Conservation (phyloP, 2,888 invertebrate genomes). For the Chloromyia formosa region DNA sequence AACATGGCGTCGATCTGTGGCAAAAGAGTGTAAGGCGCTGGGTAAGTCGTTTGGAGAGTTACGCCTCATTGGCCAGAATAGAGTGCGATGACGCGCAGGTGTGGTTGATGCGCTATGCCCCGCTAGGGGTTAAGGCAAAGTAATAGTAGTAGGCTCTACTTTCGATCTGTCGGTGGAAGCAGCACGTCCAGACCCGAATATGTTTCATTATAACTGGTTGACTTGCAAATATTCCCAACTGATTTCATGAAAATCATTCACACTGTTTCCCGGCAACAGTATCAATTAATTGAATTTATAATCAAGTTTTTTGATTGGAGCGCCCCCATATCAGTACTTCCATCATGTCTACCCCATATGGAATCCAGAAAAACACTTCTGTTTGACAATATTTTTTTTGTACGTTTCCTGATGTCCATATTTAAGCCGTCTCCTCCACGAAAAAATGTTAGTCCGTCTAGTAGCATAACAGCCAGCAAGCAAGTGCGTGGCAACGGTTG, state of each 20-base stretch:
- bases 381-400: neutral
- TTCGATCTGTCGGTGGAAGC: too few relatives aligned
- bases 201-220: too few relatives aligned
- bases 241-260: neutral
- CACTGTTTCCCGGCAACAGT: neutral
- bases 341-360: neutral
- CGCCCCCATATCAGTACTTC: neutral
- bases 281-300: neutral
- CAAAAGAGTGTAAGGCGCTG: too few relatives aligned
- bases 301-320: neutral
- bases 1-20: too few relatives aligned
- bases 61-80: too few relatives aligned
- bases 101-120: too few relatives aligned
- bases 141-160: too few relatives aligned
- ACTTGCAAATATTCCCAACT: too few relatives aligned
- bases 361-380: conserved; percentile 6
- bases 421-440: conserved; percentile 20
- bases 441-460: conserved; percentile 3
- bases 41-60: too few relatives aligned
- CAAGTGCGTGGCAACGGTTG: neutral
- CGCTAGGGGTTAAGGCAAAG: too few relatives aligned
- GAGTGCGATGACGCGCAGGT: too few relatives aligned
- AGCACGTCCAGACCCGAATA: too few relatives aligned
- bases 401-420: conserved; percentile 2
- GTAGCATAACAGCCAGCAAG: neutral